Percentiles rank a stretch among this genome's conserved stretches.
These are phyloP conservation scores for Hydrocynus forskahlii DNA, from an alignment of 2,797 vertebrate species.

Conservation along the genomic window DNA sequence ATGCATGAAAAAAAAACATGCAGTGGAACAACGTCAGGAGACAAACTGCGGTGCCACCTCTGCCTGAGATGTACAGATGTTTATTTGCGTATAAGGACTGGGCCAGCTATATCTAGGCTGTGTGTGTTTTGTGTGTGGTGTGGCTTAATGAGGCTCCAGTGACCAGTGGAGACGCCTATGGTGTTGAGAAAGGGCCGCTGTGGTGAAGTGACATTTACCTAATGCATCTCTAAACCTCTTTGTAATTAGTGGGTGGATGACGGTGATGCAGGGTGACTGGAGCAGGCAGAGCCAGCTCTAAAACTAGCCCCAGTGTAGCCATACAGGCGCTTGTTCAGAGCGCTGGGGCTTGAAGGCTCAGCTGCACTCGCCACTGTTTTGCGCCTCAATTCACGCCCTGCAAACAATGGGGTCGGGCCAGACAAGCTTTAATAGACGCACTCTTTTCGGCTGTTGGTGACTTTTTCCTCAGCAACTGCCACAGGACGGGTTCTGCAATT, in stretches of 20 bases:
- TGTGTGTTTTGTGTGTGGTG: not conserved
- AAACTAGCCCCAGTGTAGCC: conserved; percentile 72
- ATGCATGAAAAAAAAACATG: not conserved
- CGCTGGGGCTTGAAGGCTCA: conserved; percentile 51
- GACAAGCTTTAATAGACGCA: conserved; percentile 53
- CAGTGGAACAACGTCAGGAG: not conserved
- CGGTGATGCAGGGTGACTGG: conserved; percentile 86
- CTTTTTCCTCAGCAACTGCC: conserved; percentile 53
- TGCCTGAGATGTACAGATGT: not conserved
- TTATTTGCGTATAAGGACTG: not conserved
- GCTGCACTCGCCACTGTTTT: conserved; percentile 45
- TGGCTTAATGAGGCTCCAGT: conserved; percentile 34
- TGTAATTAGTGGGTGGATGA: conserved; percentile 90
- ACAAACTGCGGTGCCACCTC: not conserved
- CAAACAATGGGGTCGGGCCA: conserved; percentile 53
- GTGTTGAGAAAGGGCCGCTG: conserved; percentile 40
- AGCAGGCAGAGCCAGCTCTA: conserved; percentile 69
- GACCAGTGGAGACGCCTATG: conserved; percentile 39
- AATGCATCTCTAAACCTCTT: conserved; percentile 89
- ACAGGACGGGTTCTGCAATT: conserved; percentile 50
- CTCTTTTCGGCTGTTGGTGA: conserved; percentile 57
- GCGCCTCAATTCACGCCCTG: conserved; percentile 58
- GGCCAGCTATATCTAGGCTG: not conserved
- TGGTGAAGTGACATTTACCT: conserved; percentile 93
- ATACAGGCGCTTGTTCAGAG: conserved; percentile 48